Percentiles rank a stretch among this genome's conserved stretches.
phyloP scores from a whole-genome alignment of 2,888 invertebrate genomes.

The Parapristionchus giblindavisi region DNA sequence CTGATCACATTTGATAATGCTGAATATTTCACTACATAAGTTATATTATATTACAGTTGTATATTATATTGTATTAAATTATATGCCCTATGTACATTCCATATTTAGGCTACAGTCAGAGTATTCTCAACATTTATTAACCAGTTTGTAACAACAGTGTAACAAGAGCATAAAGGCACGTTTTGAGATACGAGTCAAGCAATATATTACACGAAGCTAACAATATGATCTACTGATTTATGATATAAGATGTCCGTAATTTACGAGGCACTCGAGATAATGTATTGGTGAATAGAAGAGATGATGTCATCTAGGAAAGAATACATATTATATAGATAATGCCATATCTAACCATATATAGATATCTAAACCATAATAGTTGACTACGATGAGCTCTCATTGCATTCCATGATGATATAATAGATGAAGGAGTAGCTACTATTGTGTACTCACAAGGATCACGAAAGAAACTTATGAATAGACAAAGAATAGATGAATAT shows the following conservation, averaged over 20 bases:
- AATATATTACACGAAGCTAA: not conserved
- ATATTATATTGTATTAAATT: no score
- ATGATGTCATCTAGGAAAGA: conserved; percentile 13
- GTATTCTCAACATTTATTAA: no score
- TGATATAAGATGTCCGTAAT: not conserved
- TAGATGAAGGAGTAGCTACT: conserved; percentile 46
- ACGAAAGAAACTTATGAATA: not conserved
- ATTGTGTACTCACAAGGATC: not conserved
- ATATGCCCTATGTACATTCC: no score
- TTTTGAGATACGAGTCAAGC: not conserved
- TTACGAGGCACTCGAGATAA: conserved; percentile 13
- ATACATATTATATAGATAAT: conserved; percentile 71
- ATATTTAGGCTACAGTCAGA: no score
- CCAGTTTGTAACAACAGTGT: no score
- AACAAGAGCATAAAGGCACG: not conserved
- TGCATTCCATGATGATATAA: conserved; percentile 54
- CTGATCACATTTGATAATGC: not conserved
- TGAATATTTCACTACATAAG: no score
- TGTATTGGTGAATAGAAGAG: conserved; percentile 29
- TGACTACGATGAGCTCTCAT: conserved; percentile 80
- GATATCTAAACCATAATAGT: conserved; percentile 89
- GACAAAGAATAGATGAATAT: not conserved
- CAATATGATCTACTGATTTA: not conserved
- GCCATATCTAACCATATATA: conserved; percentile 78
- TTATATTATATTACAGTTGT: no score